Conservation (phyloP, 1,140 invertebrate species). For the Drosophila rufa region DNA sequence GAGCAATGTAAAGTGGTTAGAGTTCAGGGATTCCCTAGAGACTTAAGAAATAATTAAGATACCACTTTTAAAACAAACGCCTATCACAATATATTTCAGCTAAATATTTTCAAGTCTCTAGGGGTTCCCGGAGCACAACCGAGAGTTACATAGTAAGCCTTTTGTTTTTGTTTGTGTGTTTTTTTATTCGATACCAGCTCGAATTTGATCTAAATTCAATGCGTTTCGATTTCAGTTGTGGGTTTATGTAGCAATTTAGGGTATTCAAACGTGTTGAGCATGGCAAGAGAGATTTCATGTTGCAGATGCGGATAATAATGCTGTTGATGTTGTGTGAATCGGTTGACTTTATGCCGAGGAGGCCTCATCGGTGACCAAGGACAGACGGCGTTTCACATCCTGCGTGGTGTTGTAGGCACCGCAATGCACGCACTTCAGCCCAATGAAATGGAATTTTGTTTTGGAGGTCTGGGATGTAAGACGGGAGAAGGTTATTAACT, state of each 20-base stretch:
- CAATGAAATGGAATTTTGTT: constrained; percentile 93
- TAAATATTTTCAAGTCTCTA: constrained; percentile 15
- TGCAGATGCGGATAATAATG: constrained; percentile 28
- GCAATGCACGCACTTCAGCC: constrained; percentile 92
- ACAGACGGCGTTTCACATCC: constrained; percentile 81
- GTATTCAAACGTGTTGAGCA: constrained; percentile 63
- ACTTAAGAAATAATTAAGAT: constrained; percentile 13
- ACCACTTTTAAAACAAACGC: not conserved
- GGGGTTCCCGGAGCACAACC: not conserved
- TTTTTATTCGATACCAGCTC: constrained; percentile 84
- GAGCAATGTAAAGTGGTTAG: not conserved
- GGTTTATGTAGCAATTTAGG: constrained; percentile 57
- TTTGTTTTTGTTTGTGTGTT: constrained; percentile 30
- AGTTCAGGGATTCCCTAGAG: not conserved
- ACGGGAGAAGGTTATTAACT: not conserved
- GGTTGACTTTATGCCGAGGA: constrained; percentile 68
- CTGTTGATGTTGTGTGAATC: constrained; percentile 3
- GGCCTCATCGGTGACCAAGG: constrained; percentile 78
- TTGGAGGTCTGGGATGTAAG: constrained; percentile 89
- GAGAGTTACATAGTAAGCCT: constrained; percentile 23
- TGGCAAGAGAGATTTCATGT: constrained; percentile 82
- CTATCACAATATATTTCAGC: constrained; percentile 25
- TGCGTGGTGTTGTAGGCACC: constrained; percentile 95
- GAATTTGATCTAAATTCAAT: constrained; percentile 82
- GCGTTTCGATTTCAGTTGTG: constrained; percentile 72